Percentiles rank a stretch among this genome's conserved stretches.
Conservation (phyloP, 1,140 invertebrate genomes). For the Stegodyphus dumicola region DNA sequence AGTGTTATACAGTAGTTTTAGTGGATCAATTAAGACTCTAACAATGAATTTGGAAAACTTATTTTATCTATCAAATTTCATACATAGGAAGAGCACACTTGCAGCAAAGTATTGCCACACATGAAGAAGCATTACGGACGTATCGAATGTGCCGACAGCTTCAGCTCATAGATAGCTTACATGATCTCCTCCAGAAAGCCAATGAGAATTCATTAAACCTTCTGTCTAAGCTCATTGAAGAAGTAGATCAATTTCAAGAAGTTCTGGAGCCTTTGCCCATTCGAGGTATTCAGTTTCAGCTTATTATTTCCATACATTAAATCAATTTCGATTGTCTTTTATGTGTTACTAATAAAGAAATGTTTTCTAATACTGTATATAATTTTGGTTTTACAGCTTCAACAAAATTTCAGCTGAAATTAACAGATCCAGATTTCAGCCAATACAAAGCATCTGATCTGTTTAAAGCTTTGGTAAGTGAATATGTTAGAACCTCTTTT, state of each 20-base stretch:
- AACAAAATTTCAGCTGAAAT: conserved; percentile 86
- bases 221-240: conserved; percentile 76
- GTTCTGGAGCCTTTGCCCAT: conserved; percentile 77
- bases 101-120: conserved; percentile 81
- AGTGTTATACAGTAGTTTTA: no score
- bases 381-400: conserved; percentile 73
- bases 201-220: conserved; percentile 80
- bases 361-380: no score
- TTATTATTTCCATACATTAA: neutral
- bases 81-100: conserved; percentile 80
- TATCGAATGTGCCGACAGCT: conserved; percentile 91
- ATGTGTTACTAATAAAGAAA: no score
- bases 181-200: conserved; percentile 78
- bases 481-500: conserved; percentile 10
- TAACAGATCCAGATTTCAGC: conserved; percentile 87
- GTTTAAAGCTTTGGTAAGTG: conserved; percentile 78
- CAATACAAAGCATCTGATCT: conserved; percentile 88
- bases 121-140: conserved; percentile 87
- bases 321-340: neutral
- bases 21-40: no score
- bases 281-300: conserved; percentile 12
- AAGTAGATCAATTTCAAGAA: conserved; percentile 86
- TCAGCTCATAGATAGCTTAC: conserved; percentile 81
- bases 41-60: no score
- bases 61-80: no score